phyloP scores from a whole-genome alignment of 2,888 invertebrate genomes.

The Fragum whitleyi region DNA sequence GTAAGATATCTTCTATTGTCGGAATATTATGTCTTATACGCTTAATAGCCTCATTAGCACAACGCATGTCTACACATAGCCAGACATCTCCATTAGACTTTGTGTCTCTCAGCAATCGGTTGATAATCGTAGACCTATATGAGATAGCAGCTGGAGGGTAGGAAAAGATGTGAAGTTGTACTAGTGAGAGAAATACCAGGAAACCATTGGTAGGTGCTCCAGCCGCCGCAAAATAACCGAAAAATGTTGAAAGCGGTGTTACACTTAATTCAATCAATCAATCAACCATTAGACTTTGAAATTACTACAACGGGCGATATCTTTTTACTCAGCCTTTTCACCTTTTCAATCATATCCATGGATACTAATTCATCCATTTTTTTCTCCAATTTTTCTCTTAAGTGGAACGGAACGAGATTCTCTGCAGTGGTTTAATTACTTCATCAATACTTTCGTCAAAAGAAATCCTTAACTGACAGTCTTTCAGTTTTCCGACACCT shows the following conservation, averaged over 20 bases:
- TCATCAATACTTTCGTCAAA: constrained; percentile 22
- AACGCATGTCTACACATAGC: constrained; percentile 61
- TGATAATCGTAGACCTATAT: too few species aligned
- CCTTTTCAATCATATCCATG: constrained; percentile 57
- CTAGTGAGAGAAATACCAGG: too few species aligned
- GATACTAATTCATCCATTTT: constrained; percentile 42
- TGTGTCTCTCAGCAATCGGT: too few species aligned
- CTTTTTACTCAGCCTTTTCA: constrained; percentile 43
- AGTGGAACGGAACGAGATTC: constrained; percentile 26
- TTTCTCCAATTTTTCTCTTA: constrained; percentile 38
- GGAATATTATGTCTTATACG: constrained; percentile 52
- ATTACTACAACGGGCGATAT: constrained; percentile 54
- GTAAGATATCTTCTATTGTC: constrained; percentile 48
- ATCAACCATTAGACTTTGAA: too few species aligned
- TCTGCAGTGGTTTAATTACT: constrained; percentile 26
- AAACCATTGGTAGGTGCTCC: too few species aligned
- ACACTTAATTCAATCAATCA: too few species aligned
- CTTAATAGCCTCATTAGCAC: constrained; percentile 51
- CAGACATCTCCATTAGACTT: constrained; percentile 47
- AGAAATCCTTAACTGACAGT: constrained; percentile 31
- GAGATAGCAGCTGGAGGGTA: too few species aligned
- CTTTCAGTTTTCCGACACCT: constrained; percentile 45
- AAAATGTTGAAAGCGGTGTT: too few species aligned
- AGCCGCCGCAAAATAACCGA: too few species aligned
- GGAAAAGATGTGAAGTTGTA: too few species aligned